A percentile compares a stretch with the other conserved stretches of the same genome.
phyloP scores from a whole-genome alignment of 2,888 invertebrate genomes.

The Carpatolechia fugitivella region DNA sequence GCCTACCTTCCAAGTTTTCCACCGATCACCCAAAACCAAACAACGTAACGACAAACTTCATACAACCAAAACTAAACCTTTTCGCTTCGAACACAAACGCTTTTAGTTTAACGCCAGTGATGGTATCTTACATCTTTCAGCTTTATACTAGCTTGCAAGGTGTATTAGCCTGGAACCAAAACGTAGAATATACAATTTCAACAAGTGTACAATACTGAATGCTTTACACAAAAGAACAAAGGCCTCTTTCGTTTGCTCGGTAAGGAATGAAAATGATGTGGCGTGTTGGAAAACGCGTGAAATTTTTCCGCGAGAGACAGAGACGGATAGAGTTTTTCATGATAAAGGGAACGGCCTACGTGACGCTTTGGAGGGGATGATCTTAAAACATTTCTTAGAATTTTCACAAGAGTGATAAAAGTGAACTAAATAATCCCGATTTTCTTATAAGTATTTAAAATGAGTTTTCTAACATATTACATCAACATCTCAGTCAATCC shows the following conservation, averaged over 20 bases:
- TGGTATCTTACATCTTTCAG: slow-evolving; percentile 18
- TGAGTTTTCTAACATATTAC: too few species aligned
- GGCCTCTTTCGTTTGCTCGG: slow-evolving; percentile 30
- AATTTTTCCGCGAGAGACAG: slow-evolving; percentile 70
- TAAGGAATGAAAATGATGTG: slow-evolving; percentile 48
- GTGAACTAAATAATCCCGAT: slow-evolving; percentile 30
- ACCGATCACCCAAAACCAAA: slow-evolving; percentile 26
- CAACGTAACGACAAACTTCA: slow-evolving; percentile 21
- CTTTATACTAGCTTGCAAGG: slow-evolving; percentile 26
- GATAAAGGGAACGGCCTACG: slow-evolving; percentile 75
- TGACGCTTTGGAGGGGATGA: slow-evolving; percentile 65
- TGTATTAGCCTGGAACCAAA: slow-evolving; percentile 29
- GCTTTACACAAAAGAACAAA: slow-evolving; percentile 25
- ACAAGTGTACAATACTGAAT: slow-evolving; percentile 26
- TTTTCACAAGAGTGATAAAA: slow-evolving; percentile 43
- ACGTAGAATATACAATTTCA: slow-evolving; percentile 30
- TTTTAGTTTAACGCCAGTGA: neutral
- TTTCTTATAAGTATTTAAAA: too few species aligned
- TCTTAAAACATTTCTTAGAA: slow-evolving; percentile 67
- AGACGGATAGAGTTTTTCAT: slow-evolving; percentile 67
- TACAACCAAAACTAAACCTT: slow-evolving; percentile 10
- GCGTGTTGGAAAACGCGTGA: slow-evolving; percentile 53
- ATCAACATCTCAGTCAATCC: neutral
- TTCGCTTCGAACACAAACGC: neutral
- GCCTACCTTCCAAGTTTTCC: slow-evolving; percentile 72